Evolutionary conservation across 2,888 invertebrate species (phyloP).

Genomic region (Orgyia antiqua): DNA sequence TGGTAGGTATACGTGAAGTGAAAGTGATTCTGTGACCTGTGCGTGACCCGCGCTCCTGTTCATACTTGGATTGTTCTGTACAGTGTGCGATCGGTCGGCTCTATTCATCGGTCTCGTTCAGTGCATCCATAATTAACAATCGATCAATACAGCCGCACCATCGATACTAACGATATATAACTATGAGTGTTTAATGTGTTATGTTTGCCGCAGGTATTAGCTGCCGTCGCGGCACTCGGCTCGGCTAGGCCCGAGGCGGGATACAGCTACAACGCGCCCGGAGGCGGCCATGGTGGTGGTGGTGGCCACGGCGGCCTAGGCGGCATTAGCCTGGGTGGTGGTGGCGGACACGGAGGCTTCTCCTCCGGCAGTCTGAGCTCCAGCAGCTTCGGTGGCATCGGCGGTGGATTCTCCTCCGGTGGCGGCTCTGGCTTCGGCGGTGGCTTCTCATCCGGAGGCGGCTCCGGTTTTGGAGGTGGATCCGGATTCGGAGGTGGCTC

Average conservation of each 20-base stretch:
- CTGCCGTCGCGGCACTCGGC: conserved; percentile 76
- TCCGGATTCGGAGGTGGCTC: conserved; percentile 41
- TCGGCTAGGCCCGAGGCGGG: conserved; percentile 80
- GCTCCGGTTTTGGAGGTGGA: conserved; percentile 32
- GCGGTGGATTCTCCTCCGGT: conserved; percentile 45
- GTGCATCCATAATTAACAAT: conserved; percentile 11
- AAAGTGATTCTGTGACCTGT: conserved; percentile 72
- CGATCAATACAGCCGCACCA: conserved; percentile 34
- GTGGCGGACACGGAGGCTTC: conserved; percentile 44
- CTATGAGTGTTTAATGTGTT: conserved; percentile 32
- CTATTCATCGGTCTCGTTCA: conserved; percentile 30
- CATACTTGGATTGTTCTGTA: conserved; percentile 48
- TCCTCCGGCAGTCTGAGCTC: conserved; percentile 48
- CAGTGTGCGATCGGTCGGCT: conserved; percentile 39
- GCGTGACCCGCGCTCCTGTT: conserved; percentile 47
- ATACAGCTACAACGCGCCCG: conserved; percentile 77
- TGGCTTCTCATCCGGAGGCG: conserved; percentile 35
- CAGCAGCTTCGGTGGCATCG: conserved; percentile 54
- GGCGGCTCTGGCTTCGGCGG: conserved; percentile 32
- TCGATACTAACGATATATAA: conserved; percentile 26
- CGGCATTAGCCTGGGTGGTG: conserved; percentile 58
- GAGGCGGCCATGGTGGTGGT: conserved; percentile 54
- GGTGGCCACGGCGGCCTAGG: conserved; percentile 46
- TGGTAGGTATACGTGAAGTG: conserved; percentile 74
- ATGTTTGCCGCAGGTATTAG: conserved; percentile 63